Evolutionary conservation across 2,888 invertebrate species (phyloP), one percentile per base, ranked within the genome.

Genomic region (Sthenelais limicola): DNA sequence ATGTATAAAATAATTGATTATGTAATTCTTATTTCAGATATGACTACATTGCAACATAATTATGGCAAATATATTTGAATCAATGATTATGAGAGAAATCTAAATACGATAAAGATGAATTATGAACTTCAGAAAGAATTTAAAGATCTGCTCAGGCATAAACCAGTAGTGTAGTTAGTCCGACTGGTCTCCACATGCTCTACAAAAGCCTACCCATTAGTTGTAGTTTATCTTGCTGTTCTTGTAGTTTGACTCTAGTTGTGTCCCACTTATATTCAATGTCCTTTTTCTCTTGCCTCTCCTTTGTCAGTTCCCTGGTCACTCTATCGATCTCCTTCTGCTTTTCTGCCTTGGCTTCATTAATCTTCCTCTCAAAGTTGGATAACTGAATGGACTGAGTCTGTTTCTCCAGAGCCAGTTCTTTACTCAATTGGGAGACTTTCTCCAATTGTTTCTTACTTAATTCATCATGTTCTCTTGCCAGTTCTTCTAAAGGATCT

Each of bases 351-450:
- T 84, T 79, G 43, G 81, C 71, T n/a, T 83, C 81, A 35, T 76
- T 77, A 18, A 85, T 73, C 75, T 86, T 85, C 18, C 69, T 74
- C 74, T 85, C 82, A 79, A 80, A 82, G 74, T 84, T 82, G 73
- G 77, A 79, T 66, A 78, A 75, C 72, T 81, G 75, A 9, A 77
- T 77, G 24, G 67, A 68, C 43, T 80, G 76, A 2, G 82, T 83
- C 71, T 86, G 82, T 73, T 80, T 80, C 73, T 86, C 86, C 51
- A 78, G 76, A 32, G 80, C 80, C 76, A 85, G 70, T 51, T 82
- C 82, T 62, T 81, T 80, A 54, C 82, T 82, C 4, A 62, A 35
- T 1, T 2, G 24, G 12, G 62, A 33, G 24, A 82, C 81, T 58
- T 81, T 77, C 7, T 79, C 80, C 72, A 83, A 80, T 24, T 84